Evolutionary conservation across 1,140 invertebrate genomes (phyloP).

Genomic region (Drosophila arawakana): DNA sequence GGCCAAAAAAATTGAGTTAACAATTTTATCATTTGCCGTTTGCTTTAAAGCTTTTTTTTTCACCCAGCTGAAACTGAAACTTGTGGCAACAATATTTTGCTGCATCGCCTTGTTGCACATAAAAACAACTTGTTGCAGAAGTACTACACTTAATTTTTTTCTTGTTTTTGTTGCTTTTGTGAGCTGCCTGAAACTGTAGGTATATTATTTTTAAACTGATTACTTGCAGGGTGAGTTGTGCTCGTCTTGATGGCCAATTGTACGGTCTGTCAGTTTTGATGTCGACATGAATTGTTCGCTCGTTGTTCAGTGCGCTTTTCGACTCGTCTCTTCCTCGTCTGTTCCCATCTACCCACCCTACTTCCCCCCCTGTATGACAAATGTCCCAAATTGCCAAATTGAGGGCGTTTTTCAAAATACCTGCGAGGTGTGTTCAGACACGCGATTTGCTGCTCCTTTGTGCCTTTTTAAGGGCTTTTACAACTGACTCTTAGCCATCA

Average conservation of each 20-base stretch:
- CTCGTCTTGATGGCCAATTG: conserved; percentile 33
- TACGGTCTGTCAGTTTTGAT: conserved; percentile 31
- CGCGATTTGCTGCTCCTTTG: conserved; percentile 3
- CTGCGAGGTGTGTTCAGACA: background rate
- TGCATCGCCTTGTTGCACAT: background rate
- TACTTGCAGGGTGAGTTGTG: conserved; percentile 10
- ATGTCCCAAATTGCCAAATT: conserved; percentile 8
- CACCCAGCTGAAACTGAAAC: too few relatives aligned
- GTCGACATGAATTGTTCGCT: conserved; percentile 6
- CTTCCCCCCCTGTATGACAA: background rate
- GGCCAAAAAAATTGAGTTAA: too few relatives aligned
- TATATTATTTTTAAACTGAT: conserved; percentile 42
- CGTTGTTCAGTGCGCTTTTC: background rate
- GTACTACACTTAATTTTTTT: background rate
- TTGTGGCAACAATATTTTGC: background rate
- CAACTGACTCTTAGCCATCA: background rate
- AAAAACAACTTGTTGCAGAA: background rate
- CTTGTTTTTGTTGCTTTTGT: conserved; percentile 6
- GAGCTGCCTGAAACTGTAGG: conserved; percentile 7
- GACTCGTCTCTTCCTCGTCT: background rate
- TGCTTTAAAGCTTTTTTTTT: too few relatives aligned
- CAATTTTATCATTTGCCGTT: too few relatives aligned
- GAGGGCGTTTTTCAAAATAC: conserved; percentile 10
- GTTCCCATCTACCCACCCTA: background rate
- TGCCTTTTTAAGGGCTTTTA: background rate